These are phyloP conservation scores for Eilema caniola DNA, from an alignment of 2,888 invertebrate genomes.

Conservation along the genomic window DNA sequence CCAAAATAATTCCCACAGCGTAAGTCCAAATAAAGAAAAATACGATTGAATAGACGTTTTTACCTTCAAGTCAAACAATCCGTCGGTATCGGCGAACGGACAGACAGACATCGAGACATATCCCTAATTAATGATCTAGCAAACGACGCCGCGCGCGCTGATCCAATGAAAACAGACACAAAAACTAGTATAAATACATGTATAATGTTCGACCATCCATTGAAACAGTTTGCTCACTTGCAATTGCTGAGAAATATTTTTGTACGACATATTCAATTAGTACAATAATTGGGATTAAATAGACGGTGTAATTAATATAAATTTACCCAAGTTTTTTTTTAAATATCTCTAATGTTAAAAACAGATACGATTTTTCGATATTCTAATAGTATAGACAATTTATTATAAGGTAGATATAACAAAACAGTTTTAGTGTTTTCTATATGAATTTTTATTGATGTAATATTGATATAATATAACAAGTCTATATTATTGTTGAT, in stretches of 20 bases:
- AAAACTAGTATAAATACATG: constrained; percentile 68
- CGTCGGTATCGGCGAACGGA: constrained; percentile 48
- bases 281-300: too few species aligned
- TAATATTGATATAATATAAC: too few species aligned
- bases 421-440: too few species aligned
- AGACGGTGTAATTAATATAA: too few species aligned
- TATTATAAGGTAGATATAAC: too few species aligned
- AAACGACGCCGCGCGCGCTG: constrained; percentile 65
- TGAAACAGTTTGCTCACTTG: constrained; percentile 28
- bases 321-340: too few species aligned
- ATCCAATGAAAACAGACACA: constrained; percentile 67
- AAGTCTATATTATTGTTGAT: too few species aligned
- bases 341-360: too few species aligned
- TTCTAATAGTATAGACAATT: too few species aligned
- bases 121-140: constrained; percentile 80
- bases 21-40: constrained; percentile 25
- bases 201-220: constrained; percentile 55
- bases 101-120: constrained; percentile 57
- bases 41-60: constrained; percentile 47
- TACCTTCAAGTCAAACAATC: constrained; percentile 46
- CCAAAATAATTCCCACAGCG: constrained; percentile 40
- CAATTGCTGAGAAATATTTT: not conserved
- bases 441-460: too few species aligned
- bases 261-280: too few species aligned
- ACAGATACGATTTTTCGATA: too few species aligned